Conservation (phyloP, 2,888 invertebrate species). For the Cerastis leucographa region DNA sequence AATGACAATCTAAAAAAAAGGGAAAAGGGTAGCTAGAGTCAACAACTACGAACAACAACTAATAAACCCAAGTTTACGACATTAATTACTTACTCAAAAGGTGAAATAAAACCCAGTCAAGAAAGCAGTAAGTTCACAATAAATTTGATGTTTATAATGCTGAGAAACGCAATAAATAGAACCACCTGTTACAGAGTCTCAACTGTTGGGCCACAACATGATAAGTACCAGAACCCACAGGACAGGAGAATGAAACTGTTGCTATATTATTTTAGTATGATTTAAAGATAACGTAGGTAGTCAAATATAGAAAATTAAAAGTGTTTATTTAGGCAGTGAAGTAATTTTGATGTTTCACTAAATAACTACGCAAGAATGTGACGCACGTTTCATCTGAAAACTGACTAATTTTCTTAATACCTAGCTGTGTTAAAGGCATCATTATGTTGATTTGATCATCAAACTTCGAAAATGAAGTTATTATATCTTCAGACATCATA, state of each 20-base stretch:
- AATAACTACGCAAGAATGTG: not conserved
- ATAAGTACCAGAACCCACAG: slow-evolving; percentile 1
- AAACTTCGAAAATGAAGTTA: not conserved
- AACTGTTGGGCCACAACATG: slow-evolving; percentile 15
- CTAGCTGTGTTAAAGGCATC: not conserved
- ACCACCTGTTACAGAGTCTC: slow-evolving; percentile 56
- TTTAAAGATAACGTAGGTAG: not conserved
- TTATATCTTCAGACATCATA: not conserved
- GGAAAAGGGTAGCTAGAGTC: not conserved
- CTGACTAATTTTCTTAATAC: not conserved
- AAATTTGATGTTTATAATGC: slow-evolving; percentile 42
- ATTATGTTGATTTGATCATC: slow-evolving; percentile 8
- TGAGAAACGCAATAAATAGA: slow-evolving; percentile 40
- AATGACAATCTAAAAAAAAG: slow-evolving; percentile 18
- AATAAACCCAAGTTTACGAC: slow-evolving; percentile 10
- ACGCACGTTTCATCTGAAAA: not conserved
- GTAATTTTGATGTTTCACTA: not conserved
- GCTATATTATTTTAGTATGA: slow-evolving; percentile 7
- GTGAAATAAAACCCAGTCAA: slow-evolving; percentile 34
- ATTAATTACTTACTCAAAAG: slow-evolving; percentile 32
- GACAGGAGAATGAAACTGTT: not conserved
- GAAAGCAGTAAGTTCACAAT: slow-evolving; percentile 37
- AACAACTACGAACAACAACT: slow-evolving; percentile 5
- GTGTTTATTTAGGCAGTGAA: not conserved
- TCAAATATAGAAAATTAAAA: not conserved